Percentiles rank a stretch among this genome's conserved stretches.
phyloP scores from a whole-genome alignment of 92 coral and sea anemone species.

The Zoanthus solanderi region DNA sequence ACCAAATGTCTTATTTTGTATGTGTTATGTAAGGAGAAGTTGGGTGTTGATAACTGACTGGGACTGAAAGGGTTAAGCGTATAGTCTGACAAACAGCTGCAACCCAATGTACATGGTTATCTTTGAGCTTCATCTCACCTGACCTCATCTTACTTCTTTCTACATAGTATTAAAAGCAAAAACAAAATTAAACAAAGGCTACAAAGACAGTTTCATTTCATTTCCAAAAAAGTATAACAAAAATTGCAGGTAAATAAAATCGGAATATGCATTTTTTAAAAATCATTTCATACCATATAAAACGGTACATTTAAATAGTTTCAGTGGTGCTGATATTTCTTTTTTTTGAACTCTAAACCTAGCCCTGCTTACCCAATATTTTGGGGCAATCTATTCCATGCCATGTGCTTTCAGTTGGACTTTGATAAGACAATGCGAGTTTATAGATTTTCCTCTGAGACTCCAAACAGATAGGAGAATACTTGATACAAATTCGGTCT shows the following conservation, averaged over 20 bases:
- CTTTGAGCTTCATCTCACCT: too few species aligned
- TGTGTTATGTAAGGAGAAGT: too few species aligned
- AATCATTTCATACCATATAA: not conserved
- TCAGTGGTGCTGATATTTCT: not conserved
- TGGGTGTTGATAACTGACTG: too few species aligned
- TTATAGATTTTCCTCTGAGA: too few species aligned
- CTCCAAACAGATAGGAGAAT: too few species aligned
- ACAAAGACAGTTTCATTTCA: not conserved
- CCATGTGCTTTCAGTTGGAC: not conserved
- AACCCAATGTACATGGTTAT: too few species aligned
- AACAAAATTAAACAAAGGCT: not conserved
- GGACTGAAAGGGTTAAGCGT: too few species aligned
- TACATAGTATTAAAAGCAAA: not conserved
- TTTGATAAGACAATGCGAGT: not conserved
- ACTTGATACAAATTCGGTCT: too few species aligned
- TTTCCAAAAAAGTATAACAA: not conserved
- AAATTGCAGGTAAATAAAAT: not conserved
- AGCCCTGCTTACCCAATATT: not conserved
- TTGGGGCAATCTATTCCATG: not conserved
- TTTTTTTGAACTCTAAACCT: not conserved
- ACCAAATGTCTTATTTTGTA: too few species aligned
- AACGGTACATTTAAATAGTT: not conserved
- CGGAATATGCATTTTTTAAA: not conserved
- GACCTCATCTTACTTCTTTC: too few species aligned
- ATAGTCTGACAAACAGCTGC: too few species aligned